Conservation (phyloP, 1,140 invertebrate species). For the Galendromus occidentalis region DNA sequence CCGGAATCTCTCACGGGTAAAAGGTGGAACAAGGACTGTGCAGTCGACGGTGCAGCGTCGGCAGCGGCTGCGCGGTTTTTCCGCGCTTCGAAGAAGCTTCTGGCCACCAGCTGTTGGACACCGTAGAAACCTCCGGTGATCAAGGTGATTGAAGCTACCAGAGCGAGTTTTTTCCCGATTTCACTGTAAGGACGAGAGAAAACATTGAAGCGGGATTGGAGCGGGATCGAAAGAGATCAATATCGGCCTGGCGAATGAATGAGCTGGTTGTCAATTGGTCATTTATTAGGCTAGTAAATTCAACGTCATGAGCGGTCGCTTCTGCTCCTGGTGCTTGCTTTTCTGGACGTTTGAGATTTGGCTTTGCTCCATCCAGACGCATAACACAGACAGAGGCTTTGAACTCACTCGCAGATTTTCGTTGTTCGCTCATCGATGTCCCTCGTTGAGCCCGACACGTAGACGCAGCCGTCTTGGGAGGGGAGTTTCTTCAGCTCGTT, state of each 20-base stretch:
- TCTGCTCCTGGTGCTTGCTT: too few species aligned
- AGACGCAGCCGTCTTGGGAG: background rate
- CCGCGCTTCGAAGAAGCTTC: conserved; percentile 20
- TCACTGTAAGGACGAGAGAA: conserved; percentile 17
- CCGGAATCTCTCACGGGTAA: conserved; percentile 19
- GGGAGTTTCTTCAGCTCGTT: background rate
- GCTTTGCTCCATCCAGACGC: too few species aligned
- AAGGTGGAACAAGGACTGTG: conserved; percentile 19
- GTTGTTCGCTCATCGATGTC: conserved; percentile 3
- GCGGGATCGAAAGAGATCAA: background rate
- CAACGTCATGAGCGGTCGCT: too few species aligned
- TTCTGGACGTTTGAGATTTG: too few species aligned
- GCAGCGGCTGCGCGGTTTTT: conserved; percentile 13
- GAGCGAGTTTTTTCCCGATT: conserved; percentile 25
- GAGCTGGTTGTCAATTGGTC: background rate
- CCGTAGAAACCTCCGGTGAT: conserved; percentile 28
- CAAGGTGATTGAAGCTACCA: conserved; percentile 23
- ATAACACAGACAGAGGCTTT: too few species aligned
- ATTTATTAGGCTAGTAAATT: background rate
- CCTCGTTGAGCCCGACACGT: background rate
- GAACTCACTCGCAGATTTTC: conserved; percentile 3
- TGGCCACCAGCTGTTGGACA: conserved; percentile 23
- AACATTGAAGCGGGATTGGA: background rate
- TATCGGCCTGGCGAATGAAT: background rate
- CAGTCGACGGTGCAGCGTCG: conserved; percentile 6